A percentile compares a stretch with the other conserved stretches of the same genome.
Evolutionary conservation across 2,797 vertebrate genomes (phyloP).

Genomic region (Danio aesculapii): DNA sequence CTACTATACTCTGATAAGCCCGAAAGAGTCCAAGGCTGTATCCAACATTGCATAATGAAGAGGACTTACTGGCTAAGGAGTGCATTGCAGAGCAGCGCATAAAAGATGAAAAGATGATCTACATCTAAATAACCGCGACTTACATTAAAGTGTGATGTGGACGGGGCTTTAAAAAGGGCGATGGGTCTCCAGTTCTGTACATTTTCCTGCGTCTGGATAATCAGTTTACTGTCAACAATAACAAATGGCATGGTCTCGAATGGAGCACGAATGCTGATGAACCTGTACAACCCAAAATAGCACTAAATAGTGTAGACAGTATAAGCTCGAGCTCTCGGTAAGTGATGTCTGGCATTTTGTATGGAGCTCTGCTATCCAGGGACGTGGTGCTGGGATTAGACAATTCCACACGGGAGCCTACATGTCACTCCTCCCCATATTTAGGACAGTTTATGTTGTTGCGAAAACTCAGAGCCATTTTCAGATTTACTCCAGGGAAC

Average conservation of each 20-base stretch:
- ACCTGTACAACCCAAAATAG: slow-evolving; percentile 57
- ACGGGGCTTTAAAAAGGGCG: slow-evolving; percentile 14
- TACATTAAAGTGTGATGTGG: slow-evolving; percentile 17
- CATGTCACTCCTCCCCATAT: slow-evolving; percentile 56
- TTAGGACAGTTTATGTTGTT: slow-evolving; percentile 63
- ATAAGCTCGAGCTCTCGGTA: slow-evolving; percentile 56
- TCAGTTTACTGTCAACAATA: slow-evolving; percentile 25
- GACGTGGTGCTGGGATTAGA: slow-evolving; percentile 51
- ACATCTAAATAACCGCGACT: slow-evolving; percentile 58
- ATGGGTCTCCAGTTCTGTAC: slow-evolving; percentile 16
- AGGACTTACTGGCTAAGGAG: slow-evolving; percentile 76
- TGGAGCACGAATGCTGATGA: slow-evolving; percentile 43
- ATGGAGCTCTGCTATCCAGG: slow-evolving; percentile 59
- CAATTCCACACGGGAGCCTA: slow-evolving; percentile 50
- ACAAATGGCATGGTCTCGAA: slow-evolving; percentile 27
- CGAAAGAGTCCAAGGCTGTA: slow-evolving; percentile 68
- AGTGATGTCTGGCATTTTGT: slow-evolving; percentile 63
- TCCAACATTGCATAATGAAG: slow-evolving; percentile 74
- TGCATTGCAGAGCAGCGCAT: slow-evolving; percentile 68
- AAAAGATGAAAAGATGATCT: slow-evolving; percentile 78
- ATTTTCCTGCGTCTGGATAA: slow-evolving; percentile 17
- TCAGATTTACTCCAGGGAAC: slow-evolving; percentile 55
- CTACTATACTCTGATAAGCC: slow-evolving; percentile 68
- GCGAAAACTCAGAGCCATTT: slow-evolving; percentile 53
- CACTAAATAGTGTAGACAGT: slow-evolving; percentile 44